Percentiles rank a stretch among this genome's conserved stretches.
Conservation (phyloP, 2,113 vertebrate genomes). For the Melospiza georgiana region DNA sequence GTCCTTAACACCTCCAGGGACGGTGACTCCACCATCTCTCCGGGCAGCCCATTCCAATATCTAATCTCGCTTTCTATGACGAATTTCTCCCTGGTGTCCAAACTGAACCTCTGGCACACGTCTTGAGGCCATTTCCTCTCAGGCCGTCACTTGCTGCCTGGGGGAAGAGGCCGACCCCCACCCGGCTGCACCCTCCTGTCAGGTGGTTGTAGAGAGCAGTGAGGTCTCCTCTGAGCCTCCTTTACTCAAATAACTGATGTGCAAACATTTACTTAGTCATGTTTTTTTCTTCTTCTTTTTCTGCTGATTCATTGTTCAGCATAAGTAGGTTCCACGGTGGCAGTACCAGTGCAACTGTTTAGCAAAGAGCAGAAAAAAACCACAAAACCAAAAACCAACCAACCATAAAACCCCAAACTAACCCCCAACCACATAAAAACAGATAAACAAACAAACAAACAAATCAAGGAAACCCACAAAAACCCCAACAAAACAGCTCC, state of each 20-base stretch:
- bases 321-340: fast-evolving
- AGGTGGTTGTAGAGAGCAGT: no score
- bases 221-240: neutral
- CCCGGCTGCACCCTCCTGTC: neutral
- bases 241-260: neutral
- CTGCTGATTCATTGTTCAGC: neutral
- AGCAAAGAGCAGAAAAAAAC: neutral
- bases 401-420: neutral
- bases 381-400: fast-evolving
- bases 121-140: neutral
- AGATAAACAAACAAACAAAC: neutral
- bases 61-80: neutral
- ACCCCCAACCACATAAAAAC: neutral
- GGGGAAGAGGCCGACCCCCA: neutral
- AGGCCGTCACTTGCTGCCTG: neutral
- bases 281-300: neutral
- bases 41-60: neutral
- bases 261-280: neutral
- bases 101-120: neutral
- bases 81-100: neutral
- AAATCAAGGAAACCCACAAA: neutral
- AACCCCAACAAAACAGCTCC: neutral
- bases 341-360: neutral
- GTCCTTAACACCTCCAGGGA: neutral
- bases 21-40: neutral